phyloP scores from a whole-genome alignment of 2,888 invertebrate species.

The Melanostoma mellinum region DNA sequence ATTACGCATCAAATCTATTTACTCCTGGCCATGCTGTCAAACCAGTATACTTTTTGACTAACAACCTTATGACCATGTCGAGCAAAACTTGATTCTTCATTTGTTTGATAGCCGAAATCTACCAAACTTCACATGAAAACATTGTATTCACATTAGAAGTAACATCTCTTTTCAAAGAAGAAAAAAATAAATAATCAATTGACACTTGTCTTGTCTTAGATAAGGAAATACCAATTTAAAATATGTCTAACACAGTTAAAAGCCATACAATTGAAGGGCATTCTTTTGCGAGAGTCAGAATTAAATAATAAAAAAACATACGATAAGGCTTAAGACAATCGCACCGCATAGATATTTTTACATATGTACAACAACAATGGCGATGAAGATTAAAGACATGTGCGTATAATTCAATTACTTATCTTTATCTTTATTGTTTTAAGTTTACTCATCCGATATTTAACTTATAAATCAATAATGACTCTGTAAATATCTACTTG shows the following conservation, averaged over 20 bases:
- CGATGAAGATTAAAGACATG: not conserved
- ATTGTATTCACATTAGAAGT: constrained; percentile 61
- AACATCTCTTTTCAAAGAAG: constrained; percentile 12
- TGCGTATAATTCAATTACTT: constrained; percentile 1
- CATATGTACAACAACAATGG: not conserved
- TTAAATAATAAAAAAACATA: constrained; percentile 21
- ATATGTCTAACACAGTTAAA: constrained; percentile 34
- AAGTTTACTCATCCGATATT: not conserved
- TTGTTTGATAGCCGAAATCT: constrained; percentile 19
- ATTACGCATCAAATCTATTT: too few relatives aligned
- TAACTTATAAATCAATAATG: too few relatives aligned
- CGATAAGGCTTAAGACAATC: constrained; percentile 8
- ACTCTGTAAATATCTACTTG: too few relatives aligned
- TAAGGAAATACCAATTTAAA: constrained; percentile 37
- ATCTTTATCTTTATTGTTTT: not conserved
- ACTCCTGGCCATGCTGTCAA: too few relatives aligned
- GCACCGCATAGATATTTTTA: not conserved
- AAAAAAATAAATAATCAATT: constrained; percentile 15
- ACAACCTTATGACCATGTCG: not conserved
- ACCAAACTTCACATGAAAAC: constrained; percentile 30
- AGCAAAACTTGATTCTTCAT: constrained; percentile 6
- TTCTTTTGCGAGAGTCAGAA: constrained; percentile 8
- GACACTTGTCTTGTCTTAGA: constrained; percentile 30
- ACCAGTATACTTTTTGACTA: too few relatives aligned
- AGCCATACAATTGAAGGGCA: constrained; percentile 26